Evolutionary conservation across 2,888 invertebrate species (phyloP), one percentile per base, ranked within the genome.

Genomic region (Polydrusus cervinus): DNA sequence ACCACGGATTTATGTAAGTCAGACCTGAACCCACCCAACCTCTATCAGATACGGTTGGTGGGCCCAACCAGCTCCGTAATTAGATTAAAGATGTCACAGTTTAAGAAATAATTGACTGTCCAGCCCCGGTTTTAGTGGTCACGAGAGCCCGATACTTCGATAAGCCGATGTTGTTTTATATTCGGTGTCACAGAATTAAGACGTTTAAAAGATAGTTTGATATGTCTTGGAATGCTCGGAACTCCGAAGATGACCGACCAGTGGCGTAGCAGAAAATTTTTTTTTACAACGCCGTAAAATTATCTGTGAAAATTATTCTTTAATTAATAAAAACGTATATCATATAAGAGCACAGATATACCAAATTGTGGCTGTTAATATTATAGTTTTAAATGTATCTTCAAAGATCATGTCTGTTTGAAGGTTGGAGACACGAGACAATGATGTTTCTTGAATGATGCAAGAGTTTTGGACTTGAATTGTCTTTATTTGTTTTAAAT

Each of bases 41-140:
- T 71, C 66, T 68, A 71, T 71, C 76, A 69, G 73, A 76, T 76
- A 82, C 81, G 82, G 81, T 82, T 83, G 85, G 84, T 85, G 84
- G 76, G 84, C 82, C 84, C 80, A 81, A 78, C 79, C 79, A 69
- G 71, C 67, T 76, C 77, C 73, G 69, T 80, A 79, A 80, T 79
- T 80, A 80, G 80, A 80, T 79, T 79, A 86, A 84, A 82, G 83
- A 83, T 86, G 86, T 86, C 86, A 85, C 85, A 85, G 84, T 86
- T 86, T 80, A 79, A 79, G 78, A 80, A 79, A 80, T 79, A 86
- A 86, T 86, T 85, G 86, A 86, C 84, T 81, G 82, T 69, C 72
- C 76, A 67, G 75, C 45, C 55, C 69, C 71, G 71, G 75, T 67
- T 75, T 75, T 81, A 81, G 81, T 79, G 78, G 76, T 78, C 77